Conservation (phyloP, 2,797 vertebrate species). For the Scomberomorus guttatus region DNA sequence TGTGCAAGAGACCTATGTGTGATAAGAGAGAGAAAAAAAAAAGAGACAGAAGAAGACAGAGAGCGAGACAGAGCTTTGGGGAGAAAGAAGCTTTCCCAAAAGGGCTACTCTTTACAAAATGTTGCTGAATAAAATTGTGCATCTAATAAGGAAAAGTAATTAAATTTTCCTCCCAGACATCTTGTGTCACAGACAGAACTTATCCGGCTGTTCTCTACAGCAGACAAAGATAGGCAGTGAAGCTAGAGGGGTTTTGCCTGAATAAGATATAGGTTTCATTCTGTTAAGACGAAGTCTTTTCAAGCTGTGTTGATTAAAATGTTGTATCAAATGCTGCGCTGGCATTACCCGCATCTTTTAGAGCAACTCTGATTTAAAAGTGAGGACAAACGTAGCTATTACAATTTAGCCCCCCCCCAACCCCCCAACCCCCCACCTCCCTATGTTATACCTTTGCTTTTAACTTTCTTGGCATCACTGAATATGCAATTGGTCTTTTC, state of each 20-base stretch:
- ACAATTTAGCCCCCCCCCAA: slow-evolving; percentile 19
- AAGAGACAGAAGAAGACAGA: slow-evolving; percentile 26
- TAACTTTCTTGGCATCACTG: slow-evolving; percentile 34
- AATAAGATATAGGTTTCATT: slow-evolving; percentile 60
- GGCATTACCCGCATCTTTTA: slow-evolving; percentile 51
- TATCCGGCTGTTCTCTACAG: slow-evolving; percentile 48
- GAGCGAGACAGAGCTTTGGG: slow-evolving; percentile 17
- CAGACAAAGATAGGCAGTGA: slow-evolving; percentile 59
- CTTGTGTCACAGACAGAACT: slow-evolving; percentile 63
- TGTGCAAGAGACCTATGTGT: slow-evolving; percentile 45
- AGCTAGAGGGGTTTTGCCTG: slow-evolving; percentile 52
- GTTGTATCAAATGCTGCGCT: slow-evolving; percentile 50
- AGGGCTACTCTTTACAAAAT: slow-evolving; percentile 50
- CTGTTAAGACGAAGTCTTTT: slow-evolving; percentile 60
- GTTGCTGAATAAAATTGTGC: slow-evolving; percentile 67
- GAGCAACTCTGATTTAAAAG: slow-evolving; percentile 47
- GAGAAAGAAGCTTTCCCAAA: slow-evolving; percentile 34
- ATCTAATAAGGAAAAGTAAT: slow-evolving; percentile 80
- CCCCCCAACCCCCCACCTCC: too few relatives aligned
- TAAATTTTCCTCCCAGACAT: slow-evolving; percentile 74
- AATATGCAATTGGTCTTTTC: slow-evolving; percentile 47
- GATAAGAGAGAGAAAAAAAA: slow-evolving; percentile 46
- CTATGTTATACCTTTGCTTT: slow-evolving; percentile 40
- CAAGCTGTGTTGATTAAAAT: slow-evolving; percentile 66
- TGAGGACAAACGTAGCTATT: slow-evolving; percentile 45